Conservation (phyloP, 2,888 invertebrate genomes). For the Athalia rosae region DNA sequence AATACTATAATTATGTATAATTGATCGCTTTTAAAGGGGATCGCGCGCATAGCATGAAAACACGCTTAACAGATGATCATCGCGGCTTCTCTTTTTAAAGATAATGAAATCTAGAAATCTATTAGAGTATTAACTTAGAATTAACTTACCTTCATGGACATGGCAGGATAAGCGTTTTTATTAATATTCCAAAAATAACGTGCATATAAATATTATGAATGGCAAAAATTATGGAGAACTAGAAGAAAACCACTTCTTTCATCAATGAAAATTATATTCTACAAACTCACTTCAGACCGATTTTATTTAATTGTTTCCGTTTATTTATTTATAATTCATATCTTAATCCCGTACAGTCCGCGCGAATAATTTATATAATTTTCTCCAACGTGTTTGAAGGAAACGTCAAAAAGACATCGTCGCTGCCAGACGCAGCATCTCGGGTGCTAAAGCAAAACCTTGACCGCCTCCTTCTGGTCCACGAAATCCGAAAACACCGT, state of each 20-base stretch:
- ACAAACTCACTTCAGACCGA: no score
- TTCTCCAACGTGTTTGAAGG: no score
- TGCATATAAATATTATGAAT: no score
- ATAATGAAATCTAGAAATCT: not conserved
- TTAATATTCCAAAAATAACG: no score
- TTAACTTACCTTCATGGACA: conserved; percentile 51
- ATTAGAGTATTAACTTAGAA: not conserved
- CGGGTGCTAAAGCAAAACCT: not conserved
- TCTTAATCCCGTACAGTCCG: not conserved
- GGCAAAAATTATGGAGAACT: not conserved
- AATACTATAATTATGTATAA: not conserved
- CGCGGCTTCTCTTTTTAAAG: not conserved
- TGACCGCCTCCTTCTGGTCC: conserved; percentile 18
- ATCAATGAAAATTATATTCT: no score
- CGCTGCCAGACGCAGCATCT: conserved; percentile 43
- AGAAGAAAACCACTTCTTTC: no score
- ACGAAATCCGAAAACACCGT: not conserved
- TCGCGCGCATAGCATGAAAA: not conserved
- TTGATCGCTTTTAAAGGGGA: not conserved
- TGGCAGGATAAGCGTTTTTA: conserved; percentile 21
- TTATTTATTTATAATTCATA: no score
- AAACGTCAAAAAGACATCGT: conserved; percentile 31
- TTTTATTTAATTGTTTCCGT: no score
- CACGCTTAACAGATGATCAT: not conserved
- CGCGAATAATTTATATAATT: no score